Evolutionary conservation across 2,797 vertebrate species (phyloP).

Genomic region (Danio aesculapii): DNA sequence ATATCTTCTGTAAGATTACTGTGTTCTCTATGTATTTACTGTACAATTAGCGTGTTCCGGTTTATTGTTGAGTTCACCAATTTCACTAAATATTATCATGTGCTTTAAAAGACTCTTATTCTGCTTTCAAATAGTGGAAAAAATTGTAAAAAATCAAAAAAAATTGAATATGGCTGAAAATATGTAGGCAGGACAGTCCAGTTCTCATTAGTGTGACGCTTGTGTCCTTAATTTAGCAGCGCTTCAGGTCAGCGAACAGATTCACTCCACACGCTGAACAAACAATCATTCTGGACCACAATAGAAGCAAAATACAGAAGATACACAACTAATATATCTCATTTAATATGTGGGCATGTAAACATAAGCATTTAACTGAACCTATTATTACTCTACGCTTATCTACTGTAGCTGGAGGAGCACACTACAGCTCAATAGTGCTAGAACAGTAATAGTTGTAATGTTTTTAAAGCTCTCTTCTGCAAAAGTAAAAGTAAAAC

Average conservation of each 20-base stretch:
- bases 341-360: no score
- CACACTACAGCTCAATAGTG: no score
- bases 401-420: no score
- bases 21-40: no score
- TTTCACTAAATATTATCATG: neutral
- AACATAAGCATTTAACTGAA: no score
- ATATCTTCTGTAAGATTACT: no score
- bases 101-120: neutral
- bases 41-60: no score
- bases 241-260: constrained; percentile 24
- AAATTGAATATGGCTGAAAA: neutral
- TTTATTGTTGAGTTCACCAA: neutral
- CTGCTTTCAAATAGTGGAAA: neutral
- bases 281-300: neutral
- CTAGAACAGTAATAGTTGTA: no score
- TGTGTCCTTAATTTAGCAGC: constrained; percentile 6
- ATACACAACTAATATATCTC: neutral
- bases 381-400: no score
- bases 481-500: no score
- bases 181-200: neutral
- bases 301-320: neutral
- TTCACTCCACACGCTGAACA: neutral
- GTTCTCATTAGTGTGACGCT: constrained; percentile 12
- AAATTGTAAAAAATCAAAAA: neutral
- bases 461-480: no score